Evolutionary conservation across 2,797 vertebrate genomes (phyloP).

Genomic region (Clarias platycephalus): DNA sequence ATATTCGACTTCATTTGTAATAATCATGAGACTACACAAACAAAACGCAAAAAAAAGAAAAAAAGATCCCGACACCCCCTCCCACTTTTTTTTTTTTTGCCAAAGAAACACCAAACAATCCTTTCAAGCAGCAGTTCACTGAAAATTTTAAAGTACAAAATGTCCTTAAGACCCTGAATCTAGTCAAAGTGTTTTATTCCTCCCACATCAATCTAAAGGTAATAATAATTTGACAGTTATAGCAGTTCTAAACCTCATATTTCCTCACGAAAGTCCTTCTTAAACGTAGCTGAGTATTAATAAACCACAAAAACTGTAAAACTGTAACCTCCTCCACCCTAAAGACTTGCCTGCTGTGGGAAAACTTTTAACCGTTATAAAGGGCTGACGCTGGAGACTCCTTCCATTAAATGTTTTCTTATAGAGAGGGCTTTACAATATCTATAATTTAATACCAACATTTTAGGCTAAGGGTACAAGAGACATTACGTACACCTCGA

Average conservation of each 20-base stretch:
- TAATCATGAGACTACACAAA: neutral
- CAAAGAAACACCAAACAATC: conserved; percentile 20
- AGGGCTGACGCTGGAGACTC: neutral
- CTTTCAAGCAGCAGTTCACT: neutral
- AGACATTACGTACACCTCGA: neutral
- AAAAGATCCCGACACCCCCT: neutral
- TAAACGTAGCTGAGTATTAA: neutral
- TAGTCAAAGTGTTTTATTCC: neutral
- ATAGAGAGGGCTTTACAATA: neutral
- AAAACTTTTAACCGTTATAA: neutral
- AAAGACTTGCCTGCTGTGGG: neutral
- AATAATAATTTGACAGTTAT: neutral
- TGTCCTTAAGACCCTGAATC: neutral
- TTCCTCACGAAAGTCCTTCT: neutral
- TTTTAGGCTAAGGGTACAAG: neutral
- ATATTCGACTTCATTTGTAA: neutral
- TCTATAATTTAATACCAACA: neutral
- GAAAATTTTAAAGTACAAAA: conserved; percentile 5
- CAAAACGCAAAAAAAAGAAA: neutral
- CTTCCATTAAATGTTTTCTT: neutral
- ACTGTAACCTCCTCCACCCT: neutral
- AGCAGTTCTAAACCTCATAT: neutral
- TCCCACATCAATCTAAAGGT: neutral
- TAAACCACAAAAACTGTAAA: neutral
- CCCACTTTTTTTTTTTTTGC: conserved; percentile 33